These are phyloP conservation scores for Lagodon rhomboides DNA, from an alignment of 2,797 vertebrate species.

Conservation along the genomic window DNA sequence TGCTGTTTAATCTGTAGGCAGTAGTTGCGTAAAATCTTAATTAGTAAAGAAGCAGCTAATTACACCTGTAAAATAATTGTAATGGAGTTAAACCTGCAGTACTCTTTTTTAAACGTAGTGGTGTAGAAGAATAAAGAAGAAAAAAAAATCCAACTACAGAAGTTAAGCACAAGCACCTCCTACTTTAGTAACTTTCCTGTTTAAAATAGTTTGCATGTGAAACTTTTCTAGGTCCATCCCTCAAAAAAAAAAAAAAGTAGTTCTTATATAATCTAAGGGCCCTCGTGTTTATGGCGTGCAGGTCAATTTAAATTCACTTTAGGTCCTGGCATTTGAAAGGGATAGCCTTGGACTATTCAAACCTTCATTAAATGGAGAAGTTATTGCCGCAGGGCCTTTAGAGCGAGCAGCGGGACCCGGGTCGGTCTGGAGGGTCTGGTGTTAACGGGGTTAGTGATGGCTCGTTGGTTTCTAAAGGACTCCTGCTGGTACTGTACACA, in stretches of 20 bases:
- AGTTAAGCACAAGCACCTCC: not conserved
- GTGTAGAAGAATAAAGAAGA: not conserved
- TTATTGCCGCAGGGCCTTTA: conserved; percentile 84
- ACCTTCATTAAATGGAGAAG: conserved; percentile 87
- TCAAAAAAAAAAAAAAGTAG: not conserved
- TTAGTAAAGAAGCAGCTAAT: not conserved
- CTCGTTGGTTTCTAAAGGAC: conserved; percentile 92
- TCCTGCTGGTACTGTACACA: conserved; percentile 91
- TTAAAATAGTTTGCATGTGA: conserved; percentile 3
- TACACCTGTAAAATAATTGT: not conserved
- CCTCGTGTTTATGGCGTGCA: conserved; percentile 30
- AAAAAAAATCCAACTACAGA: not conserved
- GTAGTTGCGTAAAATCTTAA: too few species aligned
- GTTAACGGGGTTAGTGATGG: conserved; percentile 98
- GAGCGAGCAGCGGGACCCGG: conserved; percentile 67
- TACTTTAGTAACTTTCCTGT: not conserved
- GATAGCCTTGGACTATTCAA: conserved; percentile 85
- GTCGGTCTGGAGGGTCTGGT: conserved; percentile 89
- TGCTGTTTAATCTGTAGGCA: not conserved
- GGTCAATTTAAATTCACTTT: conserved; percentile 89
- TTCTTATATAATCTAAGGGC: conserved; percentile 21
- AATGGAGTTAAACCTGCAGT: not conserved
- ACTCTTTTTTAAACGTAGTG: not conserved
- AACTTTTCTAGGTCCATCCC: conserved; percentile 7
- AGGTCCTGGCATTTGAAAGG: conserved; percentile 84